Percentiles rank a stretch among this genome's conserved stretches.
Evolutionary conservation across 1,140 invertebrate species (phyloP).

Genomic region (Cherax destructor): DNA sequence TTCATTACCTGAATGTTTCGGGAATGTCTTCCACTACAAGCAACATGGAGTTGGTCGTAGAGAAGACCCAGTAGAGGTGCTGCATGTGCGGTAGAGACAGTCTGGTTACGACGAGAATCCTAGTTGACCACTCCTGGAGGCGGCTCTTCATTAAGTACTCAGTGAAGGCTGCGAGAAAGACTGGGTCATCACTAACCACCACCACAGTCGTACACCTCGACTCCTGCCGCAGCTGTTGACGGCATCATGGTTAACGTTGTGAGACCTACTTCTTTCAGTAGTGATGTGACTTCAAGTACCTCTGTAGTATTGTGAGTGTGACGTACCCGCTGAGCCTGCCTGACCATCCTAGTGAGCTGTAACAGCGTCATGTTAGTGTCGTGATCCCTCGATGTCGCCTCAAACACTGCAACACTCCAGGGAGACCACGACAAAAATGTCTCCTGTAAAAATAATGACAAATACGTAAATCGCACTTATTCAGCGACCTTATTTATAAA

Average conservation of each 20-base stretch:
- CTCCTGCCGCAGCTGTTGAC: conserved; percentile 6
- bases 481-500: no score
- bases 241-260: not conserved
- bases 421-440: no score
- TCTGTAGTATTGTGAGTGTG: no score
- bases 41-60: not conserved
- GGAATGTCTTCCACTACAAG: not conserved
- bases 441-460: no score
- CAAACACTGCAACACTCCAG: no score
- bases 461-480: no score
- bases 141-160: not conserved
- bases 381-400: no score
- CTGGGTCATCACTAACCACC: conserved; percentile 9
- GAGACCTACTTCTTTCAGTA: not conserved
- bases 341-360: no score
- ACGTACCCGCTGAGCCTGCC: no score
- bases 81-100: not conserved
- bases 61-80: not conserved
- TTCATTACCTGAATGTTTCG: not conserved
- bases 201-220: not conserved
- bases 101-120: conserved; percentile 12
- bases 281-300: no score
- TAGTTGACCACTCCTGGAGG: not conserved
- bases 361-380: no score
- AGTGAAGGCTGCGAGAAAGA: conserved; percentile 5